These are phyloP conservation scores for Peromyscus maniculatus DNA, from an alignment of 2,113 vertebrate species.

Conservation along the genomic window DNA sequence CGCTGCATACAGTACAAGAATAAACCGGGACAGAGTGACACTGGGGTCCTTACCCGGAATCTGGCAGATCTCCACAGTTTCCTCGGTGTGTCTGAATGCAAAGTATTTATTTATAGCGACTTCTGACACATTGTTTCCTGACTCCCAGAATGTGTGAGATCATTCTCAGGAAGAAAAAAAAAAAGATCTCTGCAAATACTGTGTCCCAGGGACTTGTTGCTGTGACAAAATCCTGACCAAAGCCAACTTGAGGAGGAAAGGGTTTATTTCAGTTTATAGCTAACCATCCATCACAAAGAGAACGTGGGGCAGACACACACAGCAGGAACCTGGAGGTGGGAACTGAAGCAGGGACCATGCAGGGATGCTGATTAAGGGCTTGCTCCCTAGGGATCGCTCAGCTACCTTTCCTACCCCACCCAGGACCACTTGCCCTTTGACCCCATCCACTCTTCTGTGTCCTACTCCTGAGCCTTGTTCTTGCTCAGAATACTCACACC, in stretches of 20 bases:
- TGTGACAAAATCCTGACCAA: not conserved
- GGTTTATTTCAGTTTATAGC: not conserved
- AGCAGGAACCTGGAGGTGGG: not conserved
- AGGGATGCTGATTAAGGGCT: not conserved
- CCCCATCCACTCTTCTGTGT: rapidly evolving
- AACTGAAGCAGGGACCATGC: not conserved
- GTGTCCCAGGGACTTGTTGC: not conserved
- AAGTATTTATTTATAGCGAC: not conserved
- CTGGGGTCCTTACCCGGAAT: not conserved
- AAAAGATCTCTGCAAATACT: not conserved
- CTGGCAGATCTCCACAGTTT: not conserved
- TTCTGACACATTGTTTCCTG: not conserved
- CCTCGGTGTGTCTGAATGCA: not conserved
- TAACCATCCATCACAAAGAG: not conserved
- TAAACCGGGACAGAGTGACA: not conserved
- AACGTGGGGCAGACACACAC: not conserved
- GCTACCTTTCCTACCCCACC: not conserved
- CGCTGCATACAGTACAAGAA: not conserved
- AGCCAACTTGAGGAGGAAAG: not conserved
- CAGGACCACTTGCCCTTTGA: not conserved
- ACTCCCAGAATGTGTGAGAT: not conserved
- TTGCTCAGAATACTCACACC: not conserved
- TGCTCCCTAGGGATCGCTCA: not conserved
- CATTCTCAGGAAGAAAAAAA: not conserved
- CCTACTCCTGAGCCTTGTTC: not conserved